Base-by-base conservation (phyloP, 1,140 invertebrate species). In the Euschistus heros region DNA sequence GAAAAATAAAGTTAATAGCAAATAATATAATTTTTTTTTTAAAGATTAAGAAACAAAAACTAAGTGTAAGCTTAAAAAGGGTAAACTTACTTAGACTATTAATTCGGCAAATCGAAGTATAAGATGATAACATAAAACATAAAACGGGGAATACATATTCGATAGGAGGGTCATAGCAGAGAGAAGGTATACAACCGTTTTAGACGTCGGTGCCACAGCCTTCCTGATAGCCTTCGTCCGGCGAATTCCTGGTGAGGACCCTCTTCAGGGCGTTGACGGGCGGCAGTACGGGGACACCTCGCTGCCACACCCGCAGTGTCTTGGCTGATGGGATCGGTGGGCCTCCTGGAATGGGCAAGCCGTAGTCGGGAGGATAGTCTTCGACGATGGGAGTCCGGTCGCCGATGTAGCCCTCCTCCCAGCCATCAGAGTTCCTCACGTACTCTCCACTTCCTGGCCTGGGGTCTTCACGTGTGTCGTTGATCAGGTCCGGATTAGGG, bases 211-310 rank as follows among this genome's bases (percentile, higher is more conserved):
- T 93, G 50, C 89, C 91, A 74, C 89, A 91, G 67, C 89, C 89
- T 77, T 94, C 92, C 74, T 92, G 91, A 72, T 92, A 94, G 18
- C 90, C 88, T 75, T 94, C 91, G 72, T 94, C 92, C 18, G 89
- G 88, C 1, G 89, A 89, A 74, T 88, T 91, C 71, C 85, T 89
- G 67, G 81, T 84, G 2, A 90, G 80, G 14, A 86, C 89, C 61
- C 88, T 84, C 73, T 91, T 92, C 26, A 84, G 80, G 69, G 80
- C 88, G 44, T 88, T 86, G 8, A 91, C 88, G 1, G 89, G 88
- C 1, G 88, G 88, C 69, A 91, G 76, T 10, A 91, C 87, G 50
- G 88, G 88, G 50, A 89, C 86, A 64, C 88, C 87, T 60, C 87
- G 85, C 72, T 91, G 88, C 88, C 88, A 91, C 63, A 91, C 87